Percentiles rank a stretch among this genome's conserved stretches.
phyloP scores from a whole-genome alignment of 2,888 invertebrate genomes.

The Abrostola triplasia region DNA sequence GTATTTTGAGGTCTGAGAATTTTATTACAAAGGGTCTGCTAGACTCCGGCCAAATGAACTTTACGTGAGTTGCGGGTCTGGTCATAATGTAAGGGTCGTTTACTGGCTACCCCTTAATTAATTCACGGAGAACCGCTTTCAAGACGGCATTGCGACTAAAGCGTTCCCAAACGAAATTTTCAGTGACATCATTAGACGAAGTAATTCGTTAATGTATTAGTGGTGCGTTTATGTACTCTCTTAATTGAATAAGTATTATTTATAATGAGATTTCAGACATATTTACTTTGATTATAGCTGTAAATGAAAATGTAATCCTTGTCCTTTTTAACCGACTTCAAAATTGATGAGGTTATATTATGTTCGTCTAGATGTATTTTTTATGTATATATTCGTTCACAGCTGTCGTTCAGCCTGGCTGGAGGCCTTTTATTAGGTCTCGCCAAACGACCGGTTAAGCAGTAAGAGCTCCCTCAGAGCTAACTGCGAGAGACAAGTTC shows the following conservation, averaged over 20 bases:
- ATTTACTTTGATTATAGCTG: neutral
- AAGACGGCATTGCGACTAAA: conserved; percentile 30
- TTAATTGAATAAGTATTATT: neutral
- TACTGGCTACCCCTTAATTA: conserved; percentile 62
- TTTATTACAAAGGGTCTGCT: conserved; percentile 59
- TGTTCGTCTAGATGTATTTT: too few relatives aligned
- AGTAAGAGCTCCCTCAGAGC: too few relatives aligned
- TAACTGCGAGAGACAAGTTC: too few relatives aligned
- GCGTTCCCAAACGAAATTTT: conserved; percentile 35
- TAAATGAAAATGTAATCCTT: too few relatives aligned
- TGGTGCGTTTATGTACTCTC: conserved; percentile 12
- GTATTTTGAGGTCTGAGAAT: conserved; percentile 55
- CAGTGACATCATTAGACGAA: conserved; percentile 20
- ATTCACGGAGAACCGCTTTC: conserved; percentile 51
- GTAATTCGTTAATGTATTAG: conserved; percentile 30
- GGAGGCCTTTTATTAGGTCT: too few relatives aligned
- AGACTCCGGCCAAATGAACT: conserved; percentile 55
- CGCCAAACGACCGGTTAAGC: too few relatives aligned
- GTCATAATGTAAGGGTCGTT: conserved; percentile 63
- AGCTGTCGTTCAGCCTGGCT: too few relatives aligned
- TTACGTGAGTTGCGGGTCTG: conserved; percentile 53
- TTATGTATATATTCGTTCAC: too few relatives aligned
- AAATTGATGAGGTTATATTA: too few relatives aligned
- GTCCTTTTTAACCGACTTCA: too few relatives aligned
- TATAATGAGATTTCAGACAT: neutral